Base-by-base conservation (phyloP, 1,140 invertebrate genomes). In the Anthonomus grandis region DNA sequence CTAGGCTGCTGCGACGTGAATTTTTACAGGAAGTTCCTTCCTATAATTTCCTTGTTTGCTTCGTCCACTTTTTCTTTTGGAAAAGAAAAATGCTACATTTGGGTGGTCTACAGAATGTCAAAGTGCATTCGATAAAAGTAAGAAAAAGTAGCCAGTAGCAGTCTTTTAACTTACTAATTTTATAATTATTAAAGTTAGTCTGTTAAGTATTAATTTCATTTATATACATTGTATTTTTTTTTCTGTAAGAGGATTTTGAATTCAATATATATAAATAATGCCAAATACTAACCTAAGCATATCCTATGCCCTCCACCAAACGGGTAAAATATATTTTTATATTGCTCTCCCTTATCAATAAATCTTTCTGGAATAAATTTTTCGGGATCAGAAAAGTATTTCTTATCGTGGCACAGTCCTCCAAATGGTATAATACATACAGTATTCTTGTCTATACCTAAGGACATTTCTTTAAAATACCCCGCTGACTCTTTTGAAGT, bases 221-320 rank as follows among this genome's bases (percentile, higher is more conserved):
- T n/a, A n/a, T n/a, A n/a, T n/a, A n/a, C n/a, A n/a, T n/a, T n/a
- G n/a, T n/a, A n/a, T n/a, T n/a, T n/a, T n/a, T n/a, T n/a, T n/a
- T n/a, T n/a, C n/a, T n/a, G n/a, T n/a, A n/a, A n/a, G n/a, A n/a
- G n/a, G n/a, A n/a, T n/a, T n/a, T n/a, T n/a, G n/a, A n/a, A n/a
- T n/a, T n/a, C n/a, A n/a, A n/a, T n/a, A n/a, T n/a, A n/a, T n/a
- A n/a, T n/a, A n/a, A n/a, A n/a, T n/a, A n/a, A n/a, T n/a, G n/a
- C n/a, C n/a, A n/a, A n/a, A n/a, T n/a, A n/a, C n/a, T n/a, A n/a
- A 76, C 78, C 78, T 41, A 86, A 76, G 58, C 85, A 86, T 62
- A 81, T 81, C 27, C 85, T 67, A 0, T 80, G 79, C 17, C 85
- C 85, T 55, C 81, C 81, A 0, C 83, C 82, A 60, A 87, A 87